Percentiles rank a stretch among this genome's conserved stretches.
Conservation (phyloP, 2,113 vertebrate species). For the Tetrax tetrax region DNA sequence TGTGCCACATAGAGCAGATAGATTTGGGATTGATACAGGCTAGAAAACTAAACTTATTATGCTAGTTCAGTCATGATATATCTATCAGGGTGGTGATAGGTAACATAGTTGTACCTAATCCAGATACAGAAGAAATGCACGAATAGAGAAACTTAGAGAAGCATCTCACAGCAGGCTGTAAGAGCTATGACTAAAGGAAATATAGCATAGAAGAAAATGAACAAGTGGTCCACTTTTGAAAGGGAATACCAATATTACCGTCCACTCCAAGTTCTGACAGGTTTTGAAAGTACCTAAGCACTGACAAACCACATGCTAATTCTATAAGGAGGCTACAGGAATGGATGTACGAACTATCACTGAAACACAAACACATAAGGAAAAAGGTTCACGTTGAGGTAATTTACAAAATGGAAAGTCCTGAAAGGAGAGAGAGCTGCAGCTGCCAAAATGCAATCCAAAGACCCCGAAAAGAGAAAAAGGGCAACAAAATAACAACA, state of each 20-base stretch:
- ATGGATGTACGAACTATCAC: not conserved
- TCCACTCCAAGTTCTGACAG: not conserved
- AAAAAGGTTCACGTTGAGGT: not conserved
- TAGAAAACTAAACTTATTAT: not conserved
- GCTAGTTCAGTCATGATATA: not conserved
- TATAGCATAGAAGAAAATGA: not conserved
- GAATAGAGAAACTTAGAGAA: not conserved
- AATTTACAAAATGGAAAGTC: not conserved
- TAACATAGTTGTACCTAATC: not conserved
- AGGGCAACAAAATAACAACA: not conserved
- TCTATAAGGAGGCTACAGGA: not conserved
- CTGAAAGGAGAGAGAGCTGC: not conserved
- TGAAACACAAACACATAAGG: not conserved
- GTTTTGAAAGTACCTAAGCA: not conserved
- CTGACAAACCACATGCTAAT: rapidly evolving
- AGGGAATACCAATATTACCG: not conserved
- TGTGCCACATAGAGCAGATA: not conserved
- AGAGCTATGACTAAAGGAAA: not conserved
- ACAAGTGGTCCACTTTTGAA: not conserved
- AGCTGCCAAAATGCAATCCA: not conserved
- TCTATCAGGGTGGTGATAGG: not conserved
- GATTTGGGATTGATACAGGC: not conserved
- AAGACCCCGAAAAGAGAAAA: not conserved
- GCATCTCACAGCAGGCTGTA: not conserved
- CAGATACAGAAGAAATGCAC: not conserved